Base-by-base conservation (phyloP, 2,888 invertebrate species). In the Colletes collaris region DNA sequence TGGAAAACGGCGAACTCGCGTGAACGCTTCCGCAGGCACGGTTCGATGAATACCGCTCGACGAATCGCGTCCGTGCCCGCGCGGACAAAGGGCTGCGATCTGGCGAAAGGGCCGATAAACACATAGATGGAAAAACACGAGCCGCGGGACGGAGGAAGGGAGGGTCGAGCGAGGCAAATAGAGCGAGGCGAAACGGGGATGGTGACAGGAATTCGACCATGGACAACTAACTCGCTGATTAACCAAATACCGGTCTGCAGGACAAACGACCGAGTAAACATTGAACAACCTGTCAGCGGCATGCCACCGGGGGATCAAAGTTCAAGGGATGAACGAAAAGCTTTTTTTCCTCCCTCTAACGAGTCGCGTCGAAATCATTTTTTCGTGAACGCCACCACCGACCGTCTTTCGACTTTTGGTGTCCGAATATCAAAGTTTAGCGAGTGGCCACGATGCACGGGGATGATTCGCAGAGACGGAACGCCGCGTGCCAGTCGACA, bases 141-240 rank as follows among this genome's bases (percentile, higher is more conserved):
- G 27, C 19, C 13, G 37, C 13, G 66, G 13, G 40, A 52, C 8
- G 3, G 10, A 13, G 13, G 59, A n/a, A 7, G 52, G n/a, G 40
- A 37, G 16, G 50, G 6, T 7, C 40, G 10, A 19, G n/a, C 16
- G 60, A 49, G 46, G 27, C 66, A 75, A 76, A 79, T 65, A 71
- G 76, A 76, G 65, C 46, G 76, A 53, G 10, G 59, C 55, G 76
- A 67, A 62, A 62, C 63, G 76, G 80, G 69, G 74, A 75, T 74
- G 82, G 82, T 81, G 82, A 73, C 86, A 82, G 79, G 76, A 86
- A 80, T 84, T 84, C 86, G 68, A 84, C 76, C 86, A 87, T 84
- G 86, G 88, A 87, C 89, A 88, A 87, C 87, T 89, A 89, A 90
- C 89, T 89, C 88, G 76, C 89, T 90, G 90, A 90, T 90, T 90